phyloP scores from a whole-genome alignment of 2,113 vertebrate genomes.

The Tetrax tetrax region DNA sequence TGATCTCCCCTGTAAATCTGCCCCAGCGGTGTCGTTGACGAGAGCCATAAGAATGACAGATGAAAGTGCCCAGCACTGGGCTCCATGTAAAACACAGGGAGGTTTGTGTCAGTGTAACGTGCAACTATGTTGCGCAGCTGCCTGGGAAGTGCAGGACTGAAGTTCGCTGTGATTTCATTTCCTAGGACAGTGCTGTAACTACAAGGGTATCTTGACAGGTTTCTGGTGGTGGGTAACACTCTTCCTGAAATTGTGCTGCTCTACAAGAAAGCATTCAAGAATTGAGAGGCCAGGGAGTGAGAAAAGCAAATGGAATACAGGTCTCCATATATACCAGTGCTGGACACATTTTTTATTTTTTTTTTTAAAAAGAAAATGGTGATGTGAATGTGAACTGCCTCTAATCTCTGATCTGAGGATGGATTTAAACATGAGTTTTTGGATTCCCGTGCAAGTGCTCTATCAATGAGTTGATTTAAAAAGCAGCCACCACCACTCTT shows the following conservation, averaged over 20 bases:
- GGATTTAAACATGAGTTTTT: background rate
- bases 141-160: background rate
- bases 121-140: background rate
- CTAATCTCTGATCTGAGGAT: background rate
- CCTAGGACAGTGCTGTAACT: background rate
- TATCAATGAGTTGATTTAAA: background rate
- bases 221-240: background rate
- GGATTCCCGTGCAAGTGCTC: accelerated
- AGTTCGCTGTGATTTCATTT: background rate
- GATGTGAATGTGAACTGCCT: background rate
- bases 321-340: background rate
- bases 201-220: background rate
- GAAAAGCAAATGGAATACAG: background rate
- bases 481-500: background rate
- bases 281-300: background rate
- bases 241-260: background rate
- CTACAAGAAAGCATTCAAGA: background rate
- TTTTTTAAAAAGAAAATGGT: background rate
- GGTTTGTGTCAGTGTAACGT: accelerated
- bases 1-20: background rate
- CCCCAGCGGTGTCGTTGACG: accelerated
- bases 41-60: accelerated
- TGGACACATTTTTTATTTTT: background rate
- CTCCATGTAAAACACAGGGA: background rate
- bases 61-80: accelerated